These are phyloP conservation scores for Strigamia crassipes DNA, from an alignment of 2,888 invertebrate species.

Conservation along the genomic window DNA sequence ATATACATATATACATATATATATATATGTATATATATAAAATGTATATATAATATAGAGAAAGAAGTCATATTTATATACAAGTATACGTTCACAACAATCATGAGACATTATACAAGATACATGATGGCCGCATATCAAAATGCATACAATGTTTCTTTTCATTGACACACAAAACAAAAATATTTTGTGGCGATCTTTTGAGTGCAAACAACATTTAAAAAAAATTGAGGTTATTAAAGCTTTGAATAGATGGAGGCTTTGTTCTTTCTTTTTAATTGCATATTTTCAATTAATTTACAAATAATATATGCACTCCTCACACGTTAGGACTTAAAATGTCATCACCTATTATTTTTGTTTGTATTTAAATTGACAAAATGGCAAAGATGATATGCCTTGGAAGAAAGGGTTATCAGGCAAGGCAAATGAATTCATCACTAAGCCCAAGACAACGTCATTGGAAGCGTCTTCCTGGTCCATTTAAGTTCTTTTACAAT, in stretches of 20 bases:
- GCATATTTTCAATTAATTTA: constrained; percentile 17
- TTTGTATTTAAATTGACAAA: constrained; percentile 6
- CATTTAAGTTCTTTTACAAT: constrained; percentile 25
- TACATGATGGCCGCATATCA: constrained; percentile 43
- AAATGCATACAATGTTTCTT: constrained; percentile 39
- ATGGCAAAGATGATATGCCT: constrained; percentile 31
- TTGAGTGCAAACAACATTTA: constrained; percentile 25
- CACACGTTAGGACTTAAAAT: constrained; percentile 1
- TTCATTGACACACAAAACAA: not conserved
- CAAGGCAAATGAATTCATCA: constrained; percentile 29
- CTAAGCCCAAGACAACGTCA: constrained; percentile 27
- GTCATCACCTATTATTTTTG: constrained; percentile 12
- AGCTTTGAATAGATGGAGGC: constrained; percentile 5
- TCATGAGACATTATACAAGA: constrained; percentile 27
- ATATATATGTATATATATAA: not conserved
- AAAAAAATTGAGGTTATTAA: not conserved
- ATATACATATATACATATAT: not conserved
- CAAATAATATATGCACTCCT: constrained; percentile 27
- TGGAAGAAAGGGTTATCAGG: constrained; percentile 17
- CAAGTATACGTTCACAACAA: constrained; percentile 30
- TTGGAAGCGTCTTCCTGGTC: constrained; percentile 30
- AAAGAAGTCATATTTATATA: constrained; percentile 28
- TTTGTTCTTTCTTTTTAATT: constrained; percentile 6
- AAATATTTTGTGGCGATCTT: not conserved
- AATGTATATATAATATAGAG: not conserved